Conservation (phyloP, 2,797 vertebrate genomes). For the Anas acuta region DNA sequence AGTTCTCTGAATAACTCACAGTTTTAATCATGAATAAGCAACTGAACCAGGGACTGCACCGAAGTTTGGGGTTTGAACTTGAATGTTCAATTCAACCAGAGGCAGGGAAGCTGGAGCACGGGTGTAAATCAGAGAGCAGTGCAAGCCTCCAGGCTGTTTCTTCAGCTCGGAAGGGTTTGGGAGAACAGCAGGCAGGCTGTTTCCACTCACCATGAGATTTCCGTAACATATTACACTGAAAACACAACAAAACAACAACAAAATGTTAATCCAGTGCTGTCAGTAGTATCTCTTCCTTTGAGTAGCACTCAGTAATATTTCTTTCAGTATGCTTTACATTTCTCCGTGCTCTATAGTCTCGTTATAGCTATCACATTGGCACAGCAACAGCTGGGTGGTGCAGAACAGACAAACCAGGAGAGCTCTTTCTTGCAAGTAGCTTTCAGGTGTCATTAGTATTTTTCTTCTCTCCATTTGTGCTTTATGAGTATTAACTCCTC, state of each 20-base stretch:
- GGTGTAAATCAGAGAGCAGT: neutral
- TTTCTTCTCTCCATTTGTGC: neutral
- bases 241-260: neutral
- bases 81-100: neutral
- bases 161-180: neutral
- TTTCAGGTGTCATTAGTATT: neutral
- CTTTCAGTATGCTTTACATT: neutral
- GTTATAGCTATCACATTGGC: neutral
- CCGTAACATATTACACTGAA: neutral
- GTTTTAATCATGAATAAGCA: neutral
- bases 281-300: neutral
- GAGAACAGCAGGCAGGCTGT: neutral
- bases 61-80: neutral
- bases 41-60: accelerated
- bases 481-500: neutral
- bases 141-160: neutral
- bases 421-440: neutral
- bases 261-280: neutral
- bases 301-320: neutral
- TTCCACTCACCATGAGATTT: neutral
- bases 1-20: accelerated
- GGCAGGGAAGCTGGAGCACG: neutral
- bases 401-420: neutral
- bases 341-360: neutral
- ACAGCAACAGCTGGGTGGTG: neutral